phyloP scores from a whole-genome alignment of 2,888 invertebrate genomes.

The Aleiodes alternator region DNA sequence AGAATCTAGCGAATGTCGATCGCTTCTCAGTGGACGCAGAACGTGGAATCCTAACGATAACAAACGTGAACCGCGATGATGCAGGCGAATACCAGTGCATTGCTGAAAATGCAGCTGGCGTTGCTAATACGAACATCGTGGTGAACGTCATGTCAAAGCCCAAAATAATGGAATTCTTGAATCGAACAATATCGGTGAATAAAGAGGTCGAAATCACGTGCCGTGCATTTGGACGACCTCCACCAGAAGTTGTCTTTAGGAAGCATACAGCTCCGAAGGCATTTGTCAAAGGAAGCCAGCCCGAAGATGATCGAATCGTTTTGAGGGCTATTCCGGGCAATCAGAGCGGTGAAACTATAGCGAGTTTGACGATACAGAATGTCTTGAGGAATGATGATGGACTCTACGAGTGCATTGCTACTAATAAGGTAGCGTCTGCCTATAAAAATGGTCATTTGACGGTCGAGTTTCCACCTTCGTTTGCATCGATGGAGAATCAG shows the following conservation, averaged over 20 bases:
- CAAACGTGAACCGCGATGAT: slow-evolving; percentile 85
- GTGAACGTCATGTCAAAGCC: slow-evolving; percentile 86
- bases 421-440: slow-evolving; percentile 86
- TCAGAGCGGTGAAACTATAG: slow-evolving; percentile 79
- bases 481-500: slow-evolving; percentile 82
- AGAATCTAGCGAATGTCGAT: slow-evolving; percentile 83
- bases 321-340: slow-evolving; percentile 79
- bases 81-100: slow-evolving; percentile 88
- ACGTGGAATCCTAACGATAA: slow-evolving; percentile 85
- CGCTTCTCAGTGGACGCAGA: slow-evolving; percentile 83
- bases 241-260: slow-evolving; percentile 87
- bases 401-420: slow-evolving; percentile 90
- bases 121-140: slow-evolving; percentile 82
- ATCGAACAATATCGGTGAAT: slow-evolving; percentile 82
- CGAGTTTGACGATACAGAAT: slow-evolving; percentile 82
- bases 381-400: slow-evolving; percentile 85
- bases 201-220: slow-evolving; percentile 84
- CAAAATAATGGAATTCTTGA: slow-evolving; percentile 85
- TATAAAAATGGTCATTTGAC: slow-evolving; percentile 88
- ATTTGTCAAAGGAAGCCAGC: slow-evolving; percentile 81
- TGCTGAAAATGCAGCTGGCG: slow-evolving; percentile 88
- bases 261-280: slow-evolving; percentile 83
- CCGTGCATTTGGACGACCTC: slow-evolving; percentile 87
- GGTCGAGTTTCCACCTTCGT: slow-evolving; percentile 89
- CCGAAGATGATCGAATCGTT: slow-evolving; percentile 82